Conservation (phyloP, 1,140 invertebrate species). For the Anadara kagoshimensis region DNA sequence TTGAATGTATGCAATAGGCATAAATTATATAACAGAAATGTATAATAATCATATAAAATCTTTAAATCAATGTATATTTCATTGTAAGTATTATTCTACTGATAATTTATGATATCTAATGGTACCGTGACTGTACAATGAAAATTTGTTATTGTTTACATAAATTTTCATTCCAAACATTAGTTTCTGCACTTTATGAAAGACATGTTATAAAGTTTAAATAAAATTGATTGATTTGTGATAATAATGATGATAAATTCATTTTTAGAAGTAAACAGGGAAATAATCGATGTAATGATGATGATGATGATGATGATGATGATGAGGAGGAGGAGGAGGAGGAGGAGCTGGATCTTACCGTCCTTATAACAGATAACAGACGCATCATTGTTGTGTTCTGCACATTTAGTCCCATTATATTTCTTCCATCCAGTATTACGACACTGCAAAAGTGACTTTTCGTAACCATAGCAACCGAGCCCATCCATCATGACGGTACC, state of each 20-base stretch:
- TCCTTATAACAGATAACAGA: slow-evolving; percentile 58
- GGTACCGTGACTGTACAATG: too few relatives aligned
- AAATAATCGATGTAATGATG: too few relatives aligned
- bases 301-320: neutral
- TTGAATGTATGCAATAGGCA: too few relatives aligned
- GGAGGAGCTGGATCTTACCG: slow-evolving; percentile 39
- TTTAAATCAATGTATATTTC: neutral
- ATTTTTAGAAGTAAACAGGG: too few relatives aligned
- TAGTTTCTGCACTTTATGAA: too few relatives aligned
- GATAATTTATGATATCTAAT: too few relatives aligned
- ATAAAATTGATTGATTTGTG: too few relatives aligned
- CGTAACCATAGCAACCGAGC: slow-evolving; percentile 54
- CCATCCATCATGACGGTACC: slow-evolving; percentile 58
- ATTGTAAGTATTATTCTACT: neutral
- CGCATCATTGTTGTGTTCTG: slow-evolving; percentile 55
- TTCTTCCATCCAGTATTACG: slow-evolving; percentile 54
- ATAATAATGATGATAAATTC: too few relatives aligned
- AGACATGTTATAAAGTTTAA: too few relatives aligned
- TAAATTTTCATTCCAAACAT: too few relatives aligned
- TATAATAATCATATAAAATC: neutral
- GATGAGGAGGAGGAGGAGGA: neutral
- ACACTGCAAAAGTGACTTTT: slow-evolving; percentile 53
- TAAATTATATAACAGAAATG: too few relatives aligned
- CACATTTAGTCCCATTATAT: slow-evolving; percentile 41
- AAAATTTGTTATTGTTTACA: too few relatives aligned